Base-by-base conservation (phyloP, 2,113 vertebrate species). In the Tamias sibiricus region DNA sequence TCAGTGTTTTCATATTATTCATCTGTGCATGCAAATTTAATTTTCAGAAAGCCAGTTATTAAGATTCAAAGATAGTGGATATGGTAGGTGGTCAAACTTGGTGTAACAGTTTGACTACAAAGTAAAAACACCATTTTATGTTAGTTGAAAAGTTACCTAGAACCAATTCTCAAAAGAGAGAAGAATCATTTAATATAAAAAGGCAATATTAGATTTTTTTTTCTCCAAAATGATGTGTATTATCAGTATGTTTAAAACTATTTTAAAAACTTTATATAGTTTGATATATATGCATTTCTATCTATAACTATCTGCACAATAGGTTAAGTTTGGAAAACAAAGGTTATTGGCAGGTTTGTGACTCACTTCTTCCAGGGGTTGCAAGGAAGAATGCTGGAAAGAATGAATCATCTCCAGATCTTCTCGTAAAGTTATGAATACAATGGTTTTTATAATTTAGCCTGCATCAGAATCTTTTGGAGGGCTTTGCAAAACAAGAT, bases 31-130 rank as follows among this genome's bases (percentile, higher is more conserved):
- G 47, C 3, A 85, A 6, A 89, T 42, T 62, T 89, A 76, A 72
- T 83, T 93, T 75, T 87, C 84, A 94, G 14, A 77, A 71, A 75
- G 37, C 10, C 14, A 90, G 17, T 72, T 80, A 75, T 72, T 80
- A 75, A 54, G 7, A 88, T 32, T 69, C n/a, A 81, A 76, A 81
- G 76, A 57, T 81, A 32, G 7, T 54, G 0, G 19, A 1, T 30
- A 0, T 71, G 20, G 42, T 19, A 69, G 30, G 6, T 35, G 14
- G 28, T 75, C 24, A 68, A 76, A 54, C 1, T 49, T 52, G 28
- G 24, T 75, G 16, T 69, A 57, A 66, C 10, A 71, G 66, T 17
- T 68, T 62, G 44, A 54, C 28, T 62, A 16, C n/a, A 88, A 75
- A 86, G 17, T n/a, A 88, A 9, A 28, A 91, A 90, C 44, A 68